Base-by-base conservation (phyloP, 2,113 vertebrate genomes). In the Tautogolabrus adspersus region DNA sequence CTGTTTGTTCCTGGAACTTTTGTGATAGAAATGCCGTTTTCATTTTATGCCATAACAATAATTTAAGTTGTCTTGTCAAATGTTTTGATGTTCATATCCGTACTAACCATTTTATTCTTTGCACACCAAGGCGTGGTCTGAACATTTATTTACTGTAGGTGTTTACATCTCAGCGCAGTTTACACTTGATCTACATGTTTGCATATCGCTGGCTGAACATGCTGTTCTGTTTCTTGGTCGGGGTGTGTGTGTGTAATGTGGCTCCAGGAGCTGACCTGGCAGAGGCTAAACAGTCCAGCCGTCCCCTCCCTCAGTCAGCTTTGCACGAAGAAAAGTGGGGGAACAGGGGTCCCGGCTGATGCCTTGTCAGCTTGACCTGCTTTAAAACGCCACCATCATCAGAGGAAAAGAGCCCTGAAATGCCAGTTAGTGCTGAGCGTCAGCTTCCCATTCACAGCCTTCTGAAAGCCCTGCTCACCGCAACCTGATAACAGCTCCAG, bases 401-500 rank as follows among this genome's bases (percentile, higher is more conserved):
- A 74, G 71, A 84, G 72, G 37, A 62, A 84, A 81, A 83, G 66
- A 85, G 82, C 70, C 83, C 72, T 78, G 64, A 89, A 91, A 89
- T 69, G 82, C 72, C 79, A 38, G 81, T 87, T 85, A 92, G 82
- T 89, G 88, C 89, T 92, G 88, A 93, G 87, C 85, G 61, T 51
- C 58, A 15, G 65, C 82, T 89, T 92, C 72, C 83, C 81, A 84
- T 93, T 89, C 87, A 91, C 58, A 80, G 5, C 46, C 72, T 76
- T 79, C 74, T 86, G 63, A 89, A 84, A 88, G 83, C 78, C 47
- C 64, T 75, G 62, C 80, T 89, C 81, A 72, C 57, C 19, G 66
- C 70, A 77, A 87, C 86, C 84, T 84, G 90, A 91, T 89, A 93
- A 89, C 87, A 82, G 69, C 73, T 82, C 90, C 80, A 91, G 86